Evolutionary conservation across 2,113 vertebrate species (phyloP).

Genomic region (Clarias gariepinus): DNA sequence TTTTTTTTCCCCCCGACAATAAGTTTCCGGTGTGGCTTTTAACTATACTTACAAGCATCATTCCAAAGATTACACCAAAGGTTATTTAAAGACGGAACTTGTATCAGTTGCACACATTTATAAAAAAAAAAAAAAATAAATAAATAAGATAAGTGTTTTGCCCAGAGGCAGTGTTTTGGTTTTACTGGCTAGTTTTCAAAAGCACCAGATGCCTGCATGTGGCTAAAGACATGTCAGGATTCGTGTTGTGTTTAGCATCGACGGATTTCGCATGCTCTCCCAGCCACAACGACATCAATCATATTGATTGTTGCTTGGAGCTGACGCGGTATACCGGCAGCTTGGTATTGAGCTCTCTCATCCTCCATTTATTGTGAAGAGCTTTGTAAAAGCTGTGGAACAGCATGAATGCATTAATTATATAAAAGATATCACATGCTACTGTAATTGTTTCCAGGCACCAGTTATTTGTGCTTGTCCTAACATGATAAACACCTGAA

Average conservation of each 20-base stretch:
- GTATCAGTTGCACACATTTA: slow-evolving; percentile 37
- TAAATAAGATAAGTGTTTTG: slow-evolving; percentile 47
- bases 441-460: neutral
- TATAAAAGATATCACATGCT: neutral
- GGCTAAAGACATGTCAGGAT: slow-evolving; percentile 18
- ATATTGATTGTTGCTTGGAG: neutral
- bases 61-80: slow-evolving; percentile 25
- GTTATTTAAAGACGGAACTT: slow-evolving; percentile 56
- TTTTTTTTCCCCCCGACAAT: neutral
- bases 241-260: slow-evolving; percentile 30
- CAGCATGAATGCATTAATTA: neutral
- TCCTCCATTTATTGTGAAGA: neutral
- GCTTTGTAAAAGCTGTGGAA: neutral
- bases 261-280: slow-evolving; percentile 12
- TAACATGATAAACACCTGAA: neutral
- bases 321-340: neutral
- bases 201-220: slow-evolving; percentile 30
- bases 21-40: slow-evolving; percentile 10
- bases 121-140: slow-evolving; percentile 22
- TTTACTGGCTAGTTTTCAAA: slow-evolving; percentile 41
- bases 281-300: neutral
- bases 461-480: neutral
- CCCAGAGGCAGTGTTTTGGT: slow-evolving; percentile 41
- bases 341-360: neutral
- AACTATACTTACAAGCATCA: slow-evolving; percentile 40